Percentiles rank a stretch among this genome's conserved stretches.
phyloP scores from a whole-genome alignment of 2,888 invertebrate species.

The Caradrina clavipalpis region DNA sequence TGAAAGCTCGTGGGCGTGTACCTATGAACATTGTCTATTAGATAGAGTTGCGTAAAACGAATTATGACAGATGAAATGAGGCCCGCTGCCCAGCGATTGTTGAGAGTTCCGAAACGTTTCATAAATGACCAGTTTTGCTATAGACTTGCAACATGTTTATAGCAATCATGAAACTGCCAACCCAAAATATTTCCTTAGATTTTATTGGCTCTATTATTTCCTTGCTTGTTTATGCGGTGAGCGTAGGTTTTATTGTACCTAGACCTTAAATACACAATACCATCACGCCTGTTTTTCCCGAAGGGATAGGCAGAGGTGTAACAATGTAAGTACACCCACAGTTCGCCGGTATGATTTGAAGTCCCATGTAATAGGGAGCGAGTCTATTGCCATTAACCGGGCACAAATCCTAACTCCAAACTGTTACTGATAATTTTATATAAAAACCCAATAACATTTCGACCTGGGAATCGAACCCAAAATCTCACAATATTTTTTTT shows the following conservation, averaged over 20 bases:
- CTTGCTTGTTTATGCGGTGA: conserved; percentile 1
- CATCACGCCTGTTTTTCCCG: too few relatives aligned
- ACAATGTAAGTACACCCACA: too few relatives aligned
- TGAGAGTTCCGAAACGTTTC: conserved; percentile 54
- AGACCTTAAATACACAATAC: too few relatives aligned
- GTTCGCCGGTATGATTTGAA: too few relatives aligned
- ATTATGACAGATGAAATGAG: conserved; percentile 74
- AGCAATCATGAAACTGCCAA: conserved; percentile 30
- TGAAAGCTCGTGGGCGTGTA: conserved; percentile 79
- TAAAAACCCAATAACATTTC: too few relatives aligned
- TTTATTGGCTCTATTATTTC: not conserved
- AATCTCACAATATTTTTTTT: not conserved
- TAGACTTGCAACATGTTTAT: conserved; percentile 41
- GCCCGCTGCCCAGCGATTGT: conserved; percentile 51
- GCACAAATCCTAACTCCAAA: too few relatives aligned
- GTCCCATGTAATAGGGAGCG: too few relatives aligned
- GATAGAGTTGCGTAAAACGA: conserved; percentile 73
- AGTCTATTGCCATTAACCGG: too few relatives aligned
- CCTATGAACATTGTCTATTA: conserved; percentile 66
- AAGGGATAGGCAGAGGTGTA: too few relatives aligned
- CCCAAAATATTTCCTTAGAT: conserved; percentile 1
- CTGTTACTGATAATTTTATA: too few relatives aligned
- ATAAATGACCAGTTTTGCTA: conserved; percentile 45
- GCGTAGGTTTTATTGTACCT: not conserved
- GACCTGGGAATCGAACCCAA: too few relatives aligned